Percentiles rank a stretch among this genome's conserved stretches.
Evolutionary conservation across 1,140 invertebrate species (phyloP).

Genomic region (Penaeus chinensis): DNA sequence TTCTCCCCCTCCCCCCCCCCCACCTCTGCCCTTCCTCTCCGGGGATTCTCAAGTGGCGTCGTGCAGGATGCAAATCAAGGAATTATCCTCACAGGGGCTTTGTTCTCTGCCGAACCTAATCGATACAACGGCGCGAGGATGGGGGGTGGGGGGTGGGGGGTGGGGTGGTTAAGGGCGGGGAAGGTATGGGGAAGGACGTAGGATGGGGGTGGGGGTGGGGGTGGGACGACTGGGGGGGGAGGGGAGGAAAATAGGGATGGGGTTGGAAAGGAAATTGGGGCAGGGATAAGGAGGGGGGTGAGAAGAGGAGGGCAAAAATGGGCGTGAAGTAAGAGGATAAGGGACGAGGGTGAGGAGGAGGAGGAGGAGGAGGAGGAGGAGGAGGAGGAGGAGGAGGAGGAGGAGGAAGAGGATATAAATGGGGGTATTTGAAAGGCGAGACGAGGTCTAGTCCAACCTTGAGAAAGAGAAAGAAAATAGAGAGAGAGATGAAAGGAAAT

Average conservation of each 20-base stretch:
- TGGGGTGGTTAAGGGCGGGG: neutral
- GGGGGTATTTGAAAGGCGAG: too few species aligned
- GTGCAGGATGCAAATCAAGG: slow-evolving; percentile 29
- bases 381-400: slow-evolving; percentile 22
- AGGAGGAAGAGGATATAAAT: neutral
- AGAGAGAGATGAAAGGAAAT: neutral
- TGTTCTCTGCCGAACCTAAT: slow-evolving; percentile 21
- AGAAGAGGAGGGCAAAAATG: neutral
- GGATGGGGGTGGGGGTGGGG: neutral
- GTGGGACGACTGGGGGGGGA: neutral
- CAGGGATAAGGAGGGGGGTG: neutral
- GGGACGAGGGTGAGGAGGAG: neutral
- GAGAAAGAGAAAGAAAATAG: neutral
- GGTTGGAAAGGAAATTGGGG: slow-evolving; percentile 3
- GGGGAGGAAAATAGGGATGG: neutral
- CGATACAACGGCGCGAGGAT: neutral
- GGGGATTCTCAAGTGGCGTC: slow-evolving; percentile 20
- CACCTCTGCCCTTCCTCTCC: neutral
- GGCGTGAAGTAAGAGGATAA: neutral
- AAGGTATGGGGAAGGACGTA: neutral
- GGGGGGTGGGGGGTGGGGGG: neutral
- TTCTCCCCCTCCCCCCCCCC: neutral
- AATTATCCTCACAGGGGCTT: slow-evolving; percentile 25
- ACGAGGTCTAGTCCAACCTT: too few species aligned
- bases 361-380: slow-evolving; percentile 4